Evolutionary conservation across 2,113 vertebrate species (phyloP).

Genomic region (Thamnophis sirtalis): DNA sequence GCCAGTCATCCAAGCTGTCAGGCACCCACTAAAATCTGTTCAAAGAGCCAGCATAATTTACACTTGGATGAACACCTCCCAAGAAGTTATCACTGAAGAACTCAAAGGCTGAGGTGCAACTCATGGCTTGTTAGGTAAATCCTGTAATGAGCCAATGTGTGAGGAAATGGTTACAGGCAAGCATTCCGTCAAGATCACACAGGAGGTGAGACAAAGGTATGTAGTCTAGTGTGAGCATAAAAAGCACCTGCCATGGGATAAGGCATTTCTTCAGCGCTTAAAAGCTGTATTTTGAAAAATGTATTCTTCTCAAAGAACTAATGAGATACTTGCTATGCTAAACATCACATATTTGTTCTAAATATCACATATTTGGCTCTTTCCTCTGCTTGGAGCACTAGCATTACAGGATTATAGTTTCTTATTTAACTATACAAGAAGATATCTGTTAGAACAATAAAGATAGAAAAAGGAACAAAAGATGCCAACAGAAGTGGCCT

Average conservation of each 20-base stretch:
- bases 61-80: conserved; percentile 72
- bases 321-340: not conserved
- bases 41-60: conserved; percentile 69
- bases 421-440: conserved; percentile 1
- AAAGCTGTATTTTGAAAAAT: conserved; percentile 34
- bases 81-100: conserved; percentile 67
- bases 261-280: conserved; percentile 27
- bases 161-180: conserved; percentile 48
- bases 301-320: not conserved
- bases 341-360: not conserved
- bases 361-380: not conserved
- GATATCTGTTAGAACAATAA: not conserved
- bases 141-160: conserved; percentile 35
- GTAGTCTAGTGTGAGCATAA: not conserved
- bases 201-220: conserved; percentile 6
- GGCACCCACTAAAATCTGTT: conserved; percentile 66
- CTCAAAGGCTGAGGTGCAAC: conserved; percentile 54
- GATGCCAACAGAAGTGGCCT: not conserved
- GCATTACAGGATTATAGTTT: not conserved
- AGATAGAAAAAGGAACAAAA: not conserved
- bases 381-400: not conserved
- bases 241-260: conserved; percentile 33
- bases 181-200: conserved; percentile 37
- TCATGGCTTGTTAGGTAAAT: conserved; percentile 49
- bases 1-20: conserved; percentile 78